Conservation (phyloP, 2,888 invertebrate species). For the Euproctis similis region DNA sequence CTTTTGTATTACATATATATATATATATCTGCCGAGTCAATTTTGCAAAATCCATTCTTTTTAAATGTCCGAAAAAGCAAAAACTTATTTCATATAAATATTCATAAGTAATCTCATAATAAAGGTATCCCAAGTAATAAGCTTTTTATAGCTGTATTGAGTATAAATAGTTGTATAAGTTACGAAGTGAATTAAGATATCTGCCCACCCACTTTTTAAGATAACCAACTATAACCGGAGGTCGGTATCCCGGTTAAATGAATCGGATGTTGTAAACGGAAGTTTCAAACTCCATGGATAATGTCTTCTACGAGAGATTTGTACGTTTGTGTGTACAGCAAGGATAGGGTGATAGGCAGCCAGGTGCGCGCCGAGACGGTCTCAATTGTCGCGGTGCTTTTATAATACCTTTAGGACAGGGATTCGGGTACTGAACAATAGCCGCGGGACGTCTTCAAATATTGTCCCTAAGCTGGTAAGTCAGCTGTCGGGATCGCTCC, state of each 20-base stretch:
- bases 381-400: slow-evolving; percentile 41
- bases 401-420: slow-evolving; percentile 47
- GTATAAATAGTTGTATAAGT: too few relatives aligned
- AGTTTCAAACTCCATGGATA: slow-evolving; percentile 32
- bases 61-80: too few relatives aligned
- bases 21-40: too few relatives aligned
- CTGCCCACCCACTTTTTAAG: too few relatives aligned
- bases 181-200: too few relatives aligned
- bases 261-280: slow-evolving; percentile 43
- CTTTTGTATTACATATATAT: too few relatives aligned
- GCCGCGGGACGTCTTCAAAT: slow-evolving; percentile 69
- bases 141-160: too few relatives aligned
- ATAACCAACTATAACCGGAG: too few relatives aligned
- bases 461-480: slow-evolving; percentile 62
- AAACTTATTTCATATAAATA: too few relatives aligned
- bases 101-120: too few relatives aligned
- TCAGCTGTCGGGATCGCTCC: slow-evolving; percentile 65
- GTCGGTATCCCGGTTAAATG: slow-evolving; percentile 7
- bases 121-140: too few relatives aligned
- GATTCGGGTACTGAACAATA: slow-evolving; percentile 49
- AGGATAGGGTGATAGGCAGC: slow-evolving; percentile 53
- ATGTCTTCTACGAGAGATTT: slow-evolving; percentile 35
- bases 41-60: too few relatives aligned
- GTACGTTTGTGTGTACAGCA: slow-evolving; percentile 37
- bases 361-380: slow-evolving; percentile 66